Percentiles rank a stretch among this genome's conserved stretches.
These are phyloP conservation scores for Sebastes trivittatus DNA, from an alignment of 2,797 vertebrate species.

Conservation along the genomic window DNA sequence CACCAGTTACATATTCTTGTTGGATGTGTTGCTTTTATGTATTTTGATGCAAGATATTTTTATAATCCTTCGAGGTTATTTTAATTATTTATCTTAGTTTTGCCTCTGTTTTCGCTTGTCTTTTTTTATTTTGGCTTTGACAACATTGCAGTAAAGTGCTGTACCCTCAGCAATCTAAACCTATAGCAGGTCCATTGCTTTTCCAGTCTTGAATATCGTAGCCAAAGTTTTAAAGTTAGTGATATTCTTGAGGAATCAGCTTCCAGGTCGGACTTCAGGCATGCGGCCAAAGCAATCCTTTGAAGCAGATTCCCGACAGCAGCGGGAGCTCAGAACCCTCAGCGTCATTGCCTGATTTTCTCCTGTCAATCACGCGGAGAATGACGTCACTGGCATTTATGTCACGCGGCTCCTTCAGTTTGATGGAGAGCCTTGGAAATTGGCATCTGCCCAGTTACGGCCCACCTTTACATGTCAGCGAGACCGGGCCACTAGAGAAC, in stretches of 20 bases:
- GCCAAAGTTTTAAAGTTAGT: constrained; percentile 25
- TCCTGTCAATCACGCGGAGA: constrained; percentile 47
- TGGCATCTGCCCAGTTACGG: constrained; percentile 35
- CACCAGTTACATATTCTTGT: neutral
- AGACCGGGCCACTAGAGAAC: neutral
- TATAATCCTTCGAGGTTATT: too few species aligned
- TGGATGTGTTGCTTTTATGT: neutral
- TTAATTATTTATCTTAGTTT: neutral
- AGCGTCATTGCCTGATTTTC: constrained; percentile 29
- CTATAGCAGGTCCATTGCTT: neutral
- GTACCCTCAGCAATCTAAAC: neutral
- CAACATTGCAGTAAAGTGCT: neutral
- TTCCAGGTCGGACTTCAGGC: constrained; percentile 19
- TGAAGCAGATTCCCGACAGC: constrained; percentile 50
- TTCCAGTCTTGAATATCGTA: neutral
- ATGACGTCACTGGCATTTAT: constrained; percentile 57
- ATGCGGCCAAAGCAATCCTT: constrained; percentile 32
- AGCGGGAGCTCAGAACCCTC: constrained; percentile 28
- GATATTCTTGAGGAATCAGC: constrained; percentile 35
- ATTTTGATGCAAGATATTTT: too few species aligned
- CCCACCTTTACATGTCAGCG: constrained; percentile 22
- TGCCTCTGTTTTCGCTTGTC: neutral
- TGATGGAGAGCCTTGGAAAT: constrained; percentile 57
- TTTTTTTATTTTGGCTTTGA: neutral
- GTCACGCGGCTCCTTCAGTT: constrained; percentile 45